Conservation (phyloP, 2,113 vertebrate genomes). For the Patagioenas fasciata region DNA sequence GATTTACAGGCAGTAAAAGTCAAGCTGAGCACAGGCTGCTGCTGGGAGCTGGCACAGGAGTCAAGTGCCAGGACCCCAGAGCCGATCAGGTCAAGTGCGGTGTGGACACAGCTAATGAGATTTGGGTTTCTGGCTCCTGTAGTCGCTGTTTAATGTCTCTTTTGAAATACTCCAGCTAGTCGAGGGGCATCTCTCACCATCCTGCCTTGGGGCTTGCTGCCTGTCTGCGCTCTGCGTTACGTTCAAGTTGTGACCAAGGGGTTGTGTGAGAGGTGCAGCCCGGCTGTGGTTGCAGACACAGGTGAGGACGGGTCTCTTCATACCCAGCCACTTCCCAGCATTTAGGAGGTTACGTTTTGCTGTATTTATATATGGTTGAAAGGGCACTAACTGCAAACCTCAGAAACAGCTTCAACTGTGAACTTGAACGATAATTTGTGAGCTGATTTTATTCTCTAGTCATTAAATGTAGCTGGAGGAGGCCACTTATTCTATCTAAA, state of each 20-base stretch:
- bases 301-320: neutral
- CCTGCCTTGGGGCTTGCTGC: neutral
- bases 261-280: neutral
- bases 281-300: neutral
- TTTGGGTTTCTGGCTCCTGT: neutral
- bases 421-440: neutral
- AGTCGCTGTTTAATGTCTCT: neutral
- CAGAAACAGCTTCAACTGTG: neutral
- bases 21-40: neutral
- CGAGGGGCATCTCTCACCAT: neutral
- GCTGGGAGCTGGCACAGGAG: neutral
- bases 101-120: neutral
- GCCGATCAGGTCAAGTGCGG: neutral
- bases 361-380: neutral
- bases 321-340: neutral
- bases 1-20: neutral
- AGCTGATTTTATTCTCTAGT: neutral
- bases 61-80: neutral
- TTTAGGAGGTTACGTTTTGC: neutral
- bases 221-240: rapidly evolving
- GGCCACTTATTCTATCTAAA: neutral
- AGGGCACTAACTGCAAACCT: neutral
- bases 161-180: neutral
- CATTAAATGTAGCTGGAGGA: neutral
- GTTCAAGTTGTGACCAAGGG: neutral